These are phyloP conservation scores for Emys orbicularis DNA, from an alignment of 2,797 vertebrate genomes.

Conservation along the genomic window DNA sequence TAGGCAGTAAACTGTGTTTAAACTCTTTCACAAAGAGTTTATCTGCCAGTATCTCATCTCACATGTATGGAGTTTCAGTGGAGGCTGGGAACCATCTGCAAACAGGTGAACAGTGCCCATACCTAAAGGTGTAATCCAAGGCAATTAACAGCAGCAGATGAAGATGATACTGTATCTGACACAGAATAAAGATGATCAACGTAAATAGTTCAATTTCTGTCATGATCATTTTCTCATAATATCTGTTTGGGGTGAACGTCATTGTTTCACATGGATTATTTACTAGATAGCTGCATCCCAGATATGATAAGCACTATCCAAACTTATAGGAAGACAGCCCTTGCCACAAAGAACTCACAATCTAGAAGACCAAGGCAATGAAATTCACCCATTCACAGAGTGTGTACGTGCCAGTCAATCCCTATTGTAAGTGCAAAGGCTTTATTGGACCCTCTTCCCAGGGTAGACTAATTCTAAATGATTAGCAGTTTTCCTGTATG, in stretches of 20 bases:
- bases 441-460: no score
- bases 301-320: rapidly evolving
- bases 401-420: no score
- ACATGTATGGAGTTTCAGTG: background rate
- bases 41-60: background rate
- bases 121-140: background rate
- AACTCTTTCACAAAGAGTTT: background rate
- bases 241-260: background rate
- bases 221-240: background rate
- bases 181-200: background rate
- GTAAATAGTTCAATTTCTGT: background rate
- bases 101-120: background rate
- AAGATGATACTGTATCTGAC: background rate
- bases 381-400: no score
- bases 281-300: background rate
- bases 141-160: background rate
- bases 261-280: background rate
- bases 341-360: background rate
- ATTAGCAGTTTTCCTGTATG: background rate
- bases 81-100: background rate
- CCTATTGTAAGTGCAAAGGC: no score
- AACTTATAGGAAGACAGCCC: background rate
- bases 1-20: background rate
- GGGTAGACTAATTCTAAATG: background rate
- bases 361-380: background rate